Percentiles rank a stretch among this genome's conserved stretches.
These are phyloP conservation scores for Clarias pachynema DNA, from an alignment of 2,797 vertebrate species.

Conservation along the genomic window DNA sequence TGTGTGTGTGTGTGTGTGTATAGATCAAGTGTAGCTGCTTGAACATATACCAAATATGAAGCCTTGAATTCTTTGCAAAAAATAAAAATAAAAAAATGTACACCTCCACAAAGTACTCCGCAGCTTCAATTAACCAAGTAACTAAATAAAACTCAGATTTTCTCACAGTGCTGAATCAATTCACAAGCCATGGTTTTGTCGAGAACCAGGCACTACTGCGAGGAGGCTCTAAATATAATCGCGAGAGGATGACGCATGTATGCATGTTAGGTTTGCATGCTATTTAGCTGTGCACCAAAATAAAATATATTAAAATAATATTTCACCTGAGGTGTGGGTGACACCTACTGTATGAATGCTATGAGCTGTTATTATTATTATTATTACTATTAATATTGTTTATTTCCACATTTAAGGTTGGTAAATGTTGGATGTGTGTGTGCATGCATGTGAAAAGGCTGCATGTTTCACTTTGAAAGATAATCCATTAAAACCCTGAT, in stretches of 20 bases:
- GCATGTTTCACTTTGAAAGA: background rate
- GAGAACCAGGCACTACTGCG: background rate
- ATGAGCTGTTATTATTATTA: background rate
- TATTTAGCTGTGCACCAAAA: background rate
- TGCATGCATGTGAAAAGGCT: background rate
- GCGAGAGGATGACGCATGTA: background rate
- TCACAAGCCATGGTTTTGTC: background rate
- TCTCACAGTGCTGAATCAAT: background rate
- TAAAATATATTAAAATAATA: no score
- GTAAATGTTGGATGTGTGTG: background rate
- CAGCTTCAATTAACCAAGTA: slow-evolving; percentile 14
- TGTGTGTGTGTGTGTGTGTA: no score
- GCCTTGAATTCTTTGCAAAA: no score
- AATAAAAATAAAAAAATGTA: background rate
- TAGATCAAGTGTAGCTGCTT: no score
- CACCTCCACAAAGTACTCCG: background rate
- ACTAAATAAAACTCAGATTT: background rate
- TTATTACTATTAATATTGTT: no score
- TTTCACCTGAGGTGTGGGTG: background rate
- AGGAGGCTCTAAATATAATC: background rate
- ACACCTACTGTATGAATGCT: background rate
- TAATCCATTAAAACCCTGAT: background rate
- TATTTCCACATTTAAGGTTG: background rate
- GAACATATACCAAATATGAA: background rate
- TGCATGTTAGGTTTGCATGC: background rate